Evolutionary conservation across 2,888 invertebrate genomes (phyloP), one percentile per base, ranked within the genome.

Genomic region (Chloromyia formosa): DNA sequence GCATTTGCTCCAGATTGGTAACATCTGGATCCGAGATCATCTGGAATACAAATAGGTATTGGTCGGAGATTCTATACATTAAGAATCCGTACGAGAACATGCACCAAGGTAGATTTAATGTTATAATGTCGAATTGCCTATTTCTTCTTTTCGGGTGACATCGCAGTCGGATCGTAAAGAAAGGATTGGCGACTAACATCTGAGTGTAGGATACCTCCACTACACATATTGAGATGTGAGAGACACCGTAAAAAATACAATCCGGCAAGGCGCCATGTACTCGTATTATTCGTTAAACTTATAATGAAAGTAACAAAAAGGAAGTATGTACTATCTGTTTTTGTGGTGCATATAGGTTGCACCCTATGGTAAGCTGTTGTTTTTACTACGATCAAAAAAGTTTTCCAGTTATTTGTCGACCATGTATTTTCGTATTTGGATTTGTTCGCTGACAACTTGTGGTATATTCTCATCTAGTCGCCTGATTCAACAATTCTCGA

Each of bases 351-450:
- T 7, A 35, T 53, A 53, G 27, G 68, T 35, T 53, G 68, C 27
- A 49, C 66, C 20, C 71, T 71, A 71, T 71, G 71, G 71, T 71
- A 71, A 71, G 27, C 27, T 7, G 27, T 35, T 71, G 71, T 71
- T 71, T 71, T 71, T 71, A 56, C 22, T 23, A 71, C 23, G 71
- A 71, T 71, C 58, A 56, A 71, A 71, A 56, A 71, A 71, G 56
- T 71, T 71, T 71, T 40, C 20, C 71, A 71, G 45, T 58, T 71
- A 71, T 71, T 71, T 71, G 71, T 71, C 71, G 71, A 58, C 71
- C 58, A n/a, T 71, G 71, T 56, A 71, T 35, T 58, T 53, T 56
- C 58, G 40, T 58, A 71, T 71, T 71, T 71, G 42, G 71, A 56
- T 71, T 71, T 56, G 27, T 69, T 54, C 27, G 10, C 16, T 62